Percentiles rank a stretch among this genome's conserved stretches.
These are phyloP conservation scores for Apteryx mantelli DNA, from an alignment of 2,113 vertebrate species.

Conservation along the genomic window DNA sequence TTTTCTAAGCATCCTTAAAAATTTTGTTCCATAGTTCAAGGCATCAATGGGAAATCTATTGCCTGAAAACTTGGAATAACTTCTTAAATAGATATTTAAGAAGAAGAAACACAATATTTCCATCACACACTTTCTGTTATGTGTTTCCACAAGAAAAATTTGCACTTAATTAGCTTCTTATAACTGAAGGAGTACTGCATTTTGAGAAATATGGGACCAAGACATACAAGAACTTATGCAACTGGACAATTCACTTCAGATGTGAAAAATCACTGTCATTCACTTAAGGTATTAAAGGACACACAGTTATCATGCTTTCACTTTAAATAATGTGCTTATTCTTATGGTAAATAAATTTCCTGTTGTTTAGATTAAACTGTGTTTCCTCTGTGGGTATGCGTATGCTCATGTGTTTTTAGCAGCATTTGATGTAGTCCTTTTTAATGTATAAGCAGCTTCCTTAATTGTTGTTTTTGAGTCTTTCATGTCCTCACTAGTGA, in stretches of 20 bases:
- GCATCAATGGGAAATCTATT: background rate
- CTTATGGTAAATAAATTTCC: background rate
- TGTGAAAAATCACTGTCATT: background rate
- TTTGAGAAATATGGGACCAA: background rate
- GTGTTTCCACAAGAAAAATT: background rate
- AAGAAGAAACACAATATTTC: background rate
- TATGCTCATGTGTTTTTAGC: background rate
- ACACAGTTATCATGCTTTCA: background rate
- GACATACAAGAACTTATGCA: background rate
- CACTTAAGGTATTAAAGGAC: background rate
- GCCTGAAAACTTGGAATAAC: background rate
- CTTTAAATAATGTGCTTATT: background rate
- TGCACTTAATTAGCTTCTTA: background rate
- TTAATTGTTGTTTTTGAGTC: background rate
- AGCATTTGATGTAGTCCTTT: background rate
- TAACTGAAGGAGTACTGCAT: background rate
- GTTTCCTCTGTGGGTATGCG: background rate
- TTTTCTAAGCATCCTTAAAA: background rate
- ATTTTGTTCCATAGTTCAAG: background rate
- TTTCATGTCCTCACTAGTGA: background rate
- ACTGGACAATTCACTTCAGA: background rate
- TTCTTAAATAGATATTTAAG: background rate
- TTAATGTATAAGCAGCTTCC: background rate
- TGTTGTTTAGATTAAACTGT: background rate
- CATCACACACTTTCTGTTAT: background rate